Conservation (phyloP, 2,888 invertebrate species). For the Bombylius major region DNA sequence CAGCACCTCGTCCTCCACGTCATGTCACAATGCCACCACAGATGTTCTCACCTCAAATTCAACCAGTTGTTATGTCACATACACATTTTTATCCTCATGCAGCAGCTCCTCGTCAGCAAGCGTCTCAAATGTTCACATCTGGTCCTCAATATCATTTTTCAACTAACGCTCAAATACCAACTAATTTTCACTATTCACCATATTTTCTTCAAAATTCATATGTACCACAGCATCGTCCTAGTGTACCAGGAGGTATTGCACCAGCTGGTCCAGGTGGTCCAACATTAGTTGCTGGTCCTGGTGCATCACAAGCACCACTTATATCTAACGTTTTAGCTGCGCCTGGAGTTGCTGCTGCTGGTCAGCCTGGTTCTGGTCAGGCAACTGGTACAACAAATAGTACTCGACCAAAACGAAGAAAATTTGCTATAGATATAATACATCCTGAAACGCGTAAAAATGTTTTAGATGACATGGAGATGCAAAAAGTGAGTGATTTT, state of each 20-base stretch:
- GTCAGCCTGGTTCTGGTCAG: slow-evolving; percentile 4
- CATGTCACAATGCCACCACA: slow-evolving; percentile 7
- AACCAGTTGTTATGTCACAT: slow-evolving; percentile 25
- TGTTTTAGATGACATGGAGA: slow-evolving; percentile 29
- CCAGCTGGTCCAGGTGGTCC: neutral
- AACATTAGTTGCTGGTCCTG: neutral
- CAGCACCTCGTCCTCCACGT: slow-evolving; percentile 20
- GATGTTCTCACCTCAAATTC: slow-evolving; percentile 26
- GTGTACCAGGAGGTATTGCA: slow-evolving; percentile 11
- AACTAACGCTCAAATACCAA: slow-evolving; percentile 12
- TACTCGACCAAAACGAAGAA: slow-evolving; percentile 19
- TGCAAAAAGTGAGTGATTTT: slow-evolving; percentile 1
- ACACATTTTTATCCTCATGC: slow-evolving; percentile 24
- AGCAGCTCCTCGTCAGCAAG: slow-evolving; percentile 23
- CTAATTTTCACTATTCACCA: neutral
- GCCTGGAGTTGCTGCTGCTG: neutral
- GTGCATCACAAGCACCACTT: neutral
- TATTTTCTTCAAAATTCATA: slow-evolving; percentile 11
- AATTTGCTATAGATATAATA: slow-evolving; percentile 38
- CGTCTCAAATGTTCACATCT: slow-evolving; percentile 17
- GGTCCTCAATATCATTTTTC: slow-evolving; percentile 25
- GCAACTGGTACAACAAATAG: slow-evolving; percentile 22
- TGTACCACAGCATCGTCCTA: slow-evolving; percentile 24
- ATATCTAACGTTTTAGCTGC: neutral
- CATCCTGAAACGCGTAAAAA: slow-evolving; percentile 38